Base-by-base conservation (phyloP, 1,140 invertebrate species). In the Sarcophaga peregrina region DNA sequence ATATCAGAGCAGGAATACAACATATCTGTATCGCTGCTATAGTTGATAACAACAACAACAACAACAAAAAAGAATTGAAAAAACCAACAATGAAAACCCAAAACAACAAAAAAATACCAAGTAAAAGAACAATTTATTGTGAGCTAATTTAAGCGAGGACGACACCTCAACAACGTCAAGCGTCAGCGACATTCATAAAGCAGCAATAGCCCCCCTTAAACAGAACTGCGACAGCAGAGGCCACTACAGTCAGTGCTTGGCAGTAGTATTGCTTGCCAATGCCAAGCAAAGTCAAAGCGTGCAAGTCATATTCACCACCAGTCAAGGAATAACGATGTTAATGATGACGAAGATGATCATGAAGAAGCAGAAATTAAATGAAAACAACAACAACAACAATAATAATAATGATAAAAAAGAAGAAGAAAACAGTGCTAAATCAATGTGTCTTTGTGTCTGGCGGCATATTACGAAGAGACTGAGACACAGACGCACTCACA, bases 91-190 rank as follows among this genome's bases (percentile, higher is more conserved):
- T n/a, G n/a, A n/a, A n/a, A n/a, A n/a, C n/a, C n/a, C n/a, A n/a
- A n/a, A n/a, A n/a, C n/a, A n/a, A n/a, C n/a, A n/a, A n/a, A n/a
- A 72, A 72, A 72, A 72, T 5, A 37, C 8, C 10, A 72, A 17
- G 25, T 25, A 78, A 45, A 78, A 80, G 15, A 52, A 80, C 78
- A 80, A 80, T 80, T 80, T 80, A 80, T 80, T 80, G 85, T 82
- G 83, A 85, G 87, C 87, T 88, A 88, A 88, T 88, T 88, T 88
- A 88, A 88, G 87, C 87, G 87, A 88, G 87, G 87, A 88, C 87
- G 87, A 88, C 87, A 88, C 87, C 87, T 88, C 87, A 88, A 86
- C 87, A 88, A 62, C 54, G 54, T 7, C 54, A 15, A 62, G 15
- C 54, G n/a, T 15, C 62, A 68, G n/a, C 62, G 20, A 68, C 62